Evolutionary conservation across 2,888 invertebrate genomes (phyloP).

Genomic region (Herminia tarsipennalis): DNA sequence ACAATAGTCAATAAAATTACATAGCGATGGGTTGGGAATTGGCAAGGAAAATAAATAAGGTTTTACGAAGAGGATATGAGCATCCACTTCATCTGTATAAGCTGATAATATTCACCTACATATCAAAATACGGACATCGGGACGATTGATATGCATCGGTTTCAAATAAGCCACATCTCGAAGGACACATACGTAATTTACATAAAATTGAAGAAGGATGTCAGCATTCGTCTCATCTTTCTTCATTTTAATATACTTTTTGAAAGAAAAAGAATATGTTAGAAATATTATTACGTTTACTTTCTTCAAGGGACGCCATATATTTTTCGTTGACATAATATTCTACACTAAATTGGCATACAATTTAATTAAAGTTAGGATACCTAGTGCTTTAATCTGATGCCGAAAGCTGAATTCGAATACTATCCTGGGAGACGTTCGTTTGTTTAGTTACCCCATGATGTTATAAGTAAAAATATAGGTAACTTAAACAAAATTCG

Average conservation of each 20-base stretch:
- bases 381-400: too few relatives aligned
- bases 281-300: not conserved
- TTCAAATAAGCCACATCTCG: slow-evolving; percentile 12
- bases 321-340: too few relatives aligned
- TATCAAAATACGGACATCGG: slow-evolving; percentile 31
- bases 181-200: slow-evolving; percentile 27
- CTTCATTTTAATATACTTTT: slow-evolving; percentile 20
- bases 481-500: too few relatives aligned
- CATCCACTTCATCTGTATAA: slow-evolving; percentile 55
- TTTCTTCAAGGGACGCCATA: too few relatives aligned
- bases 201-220: slow-evolving; percentile 32
- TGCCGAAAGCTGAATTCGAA: too few relatives aligned
- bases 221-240: slow-evolving; percentile 25
- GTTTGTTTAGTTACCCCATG: too few relatives aligned
- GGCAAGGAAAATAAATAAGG: slow-evolving; percentile 67
- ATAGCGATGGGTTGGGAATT: slow-evolving; percentile 68
- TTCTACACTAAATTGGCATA: too few relatives aligned
- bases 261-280: not conserved
- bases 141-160: slow-evolving; percentile 10
- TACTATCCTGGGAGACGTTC: too few relatives aligned
- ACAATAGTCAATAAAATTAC: slow-evolving; percentile 82
- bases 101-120: slow-evolving; percentile 54
- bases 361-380: too few relatives aligned
- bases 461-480: too few relatives aligned
- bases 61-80: slow-evolving; percentile 58